Evolutionary conservation across 2,888 invertebrate genomes (phyloP), one percentile per base, ranked within the genome.

Genomic region (Stegophylla sp.): DNA sequence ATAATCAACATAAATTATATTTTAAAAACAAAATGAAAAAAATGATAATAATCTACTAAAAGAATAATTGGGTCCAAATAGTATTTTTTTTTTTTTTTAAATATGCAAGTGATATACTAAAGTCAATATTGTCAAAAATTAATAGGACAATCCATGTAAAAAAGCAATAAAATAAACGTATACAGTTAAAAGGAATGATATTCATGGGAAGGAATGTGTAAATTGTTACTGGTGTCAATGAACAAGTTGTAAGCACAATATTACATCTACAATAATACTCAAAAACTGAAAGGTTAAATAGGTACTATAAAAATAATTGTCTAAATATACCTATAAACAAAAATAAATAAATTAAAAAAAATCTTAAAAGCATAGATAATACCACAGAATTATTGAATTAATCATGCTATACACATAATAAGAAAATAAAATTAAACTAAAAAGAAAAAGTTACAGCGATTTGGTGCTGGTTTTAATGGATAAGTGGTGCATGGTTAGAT

Each of bases 241-340:
- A 72, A 43, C 26, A 45, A 56, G n/a, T 12, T 59, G 26, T 45
- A 56, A 72, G 59, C 45, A 45, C 59, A 73, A 59, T 73, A 59
- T 56, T 34, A 61, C 7, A 1, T 73, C 28, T 73, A 74, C 74
- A 63, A 48, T 17, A 34, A 59, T 17, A 34, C 3, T 34, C 7
- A 34, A 34, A 34, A 7, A 34, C 34, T 43, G 7, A 26, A 59
- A 59, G 59, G 7, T 59, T 45, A 73, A 45, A 59, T 59, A 43
- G n/a, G 26, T 59, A 73, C 56, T 72, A 59, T 20, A 74, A 48
- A 73, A 48, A 61, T 61, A 73, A 73, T 3, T n/a, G 13, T 61
- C 45, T 59, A 73, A 61, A 48, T 61, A 45, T 59, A n/a, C n/a
- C 28, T 72, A 43, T 23, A 43, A 34, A 34, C 3, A 34, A 34